These are phyloP conservation scores for Pipistrellus nathusii DNA, from an alignment of 2,797 vertebrate genomes.

Conservation along the genomic window DNA sequence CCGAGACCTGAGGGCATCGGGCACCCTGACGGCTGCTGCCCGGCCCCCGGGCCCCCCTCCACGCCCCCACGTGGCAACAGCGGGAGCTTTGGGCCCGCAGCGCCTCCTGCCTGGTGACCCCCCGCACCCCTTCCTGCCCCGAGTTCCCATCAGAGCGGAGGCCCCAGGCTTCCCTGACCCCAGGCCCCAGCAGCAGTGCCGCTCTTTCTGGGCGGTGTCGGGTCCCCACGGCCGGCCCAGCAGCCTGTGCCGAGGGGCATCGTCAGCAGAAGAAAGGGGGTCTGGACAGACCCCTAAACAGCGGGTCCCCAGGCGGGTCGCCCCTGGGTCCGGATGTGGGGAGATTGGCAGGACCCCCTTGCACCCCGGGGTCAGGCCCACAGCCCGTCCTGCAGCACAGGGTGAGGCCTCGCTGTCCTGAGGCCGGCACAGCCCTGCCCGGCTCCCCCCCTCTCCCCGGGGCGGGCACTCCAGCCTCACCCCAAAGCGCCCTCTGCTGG, in stretches of 20 bases:
- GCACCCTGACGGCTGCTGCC: rapidly evolving
- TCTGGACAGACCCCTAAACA: neutral
- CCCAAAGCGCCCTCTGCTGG: neutral
- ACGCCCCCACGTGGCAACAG: too few species aligned
- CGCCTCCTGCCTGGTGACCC: neutral
- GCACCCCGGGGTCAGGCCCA: neutral
- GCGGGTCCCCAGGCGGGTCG: neutral
- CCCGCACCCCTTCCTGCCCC: rapidly evolving
- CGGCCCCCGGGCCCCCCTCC: too few species aligned
- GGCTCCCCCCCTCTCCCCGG: rapidly evolving
- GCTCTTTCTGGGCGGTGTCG: rapidly evolving
- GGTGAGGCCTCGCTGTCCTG: too few species aligned
- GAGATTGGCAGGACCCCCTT: neutral
- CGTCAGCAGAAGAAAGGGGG: neutral
- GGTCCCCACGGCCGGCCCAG: neutral
- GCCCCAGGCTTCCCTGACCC: neutral
- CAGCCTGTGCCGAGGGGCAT: neutral
- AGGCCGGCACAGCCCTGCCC: too few species aligned
- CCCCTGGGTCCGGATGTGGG: neutral
- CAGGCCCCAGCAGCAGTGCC: rapidly evolving
- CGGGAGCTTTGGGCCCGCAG: rapidly evolving
- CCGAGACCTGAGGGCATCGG: too few species aligned
- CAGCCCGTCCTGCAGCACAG: too few species aligned
- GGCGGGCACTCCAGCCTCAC: neutral
- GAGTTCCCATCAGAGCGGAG: neutral